phyloP scores from a whole-genome alignment of 2,113 vertebrate species.

The Passer domesticus region DNA sequence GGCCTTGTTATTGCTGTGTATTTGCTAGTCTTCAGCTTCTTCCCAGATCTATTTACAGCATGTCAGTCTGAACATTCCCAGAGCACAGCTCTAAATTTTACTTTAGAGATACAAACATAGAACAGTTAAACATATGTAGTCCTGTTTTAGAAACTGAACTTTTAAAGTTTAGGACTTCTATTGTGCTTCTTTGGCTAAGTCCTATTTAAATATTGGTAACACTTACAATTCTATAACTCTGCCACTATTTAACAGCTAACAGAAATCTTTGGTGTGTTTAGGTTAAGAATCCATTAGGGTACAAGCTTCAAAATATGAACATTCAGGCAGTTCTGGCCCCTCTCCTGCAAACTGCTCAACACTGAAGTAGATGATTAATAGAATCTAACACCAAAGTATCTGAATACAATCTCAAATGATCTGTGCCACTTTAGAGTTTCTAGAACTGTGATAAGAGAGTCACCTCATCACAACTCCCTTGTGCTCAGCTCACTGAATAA shows the following conservation, averaged over 20 bases:
- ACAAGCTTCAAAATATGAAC: constrained; percentile 62
- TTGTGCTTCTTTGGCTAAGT: constrained; percentile 81
- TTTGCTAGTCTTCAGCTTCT: constrained; percentile 47
- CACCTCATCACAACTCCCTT: neutral
- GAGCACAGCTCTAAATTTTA: constrained; percentile 68
- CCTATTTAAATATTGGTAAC: constrained; percentile 67
- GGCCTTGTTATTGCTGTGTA: constrained; percentile 59
- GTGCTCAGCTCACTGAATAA: neutral
- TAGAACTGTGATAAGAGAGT: neutral
- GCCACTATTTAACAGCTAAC: constrained; percentile 68
- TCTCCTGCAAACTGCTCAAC: constrained; percentile 7
- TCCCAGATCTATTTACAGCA: constrained; percentile 52
- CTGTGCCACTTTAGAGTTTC: neutral
- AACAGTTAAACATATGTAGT: constrained; percentile 60
- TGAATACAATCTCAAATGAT: neutral
- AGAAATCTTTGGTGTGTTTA: constrained; percentile 79
- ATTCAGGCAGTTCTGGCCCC: constrained; percentile 62
- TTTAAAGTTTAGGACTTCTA: constrained; percentile 69
- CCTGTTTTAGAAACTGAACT: constrained; percentile 64
- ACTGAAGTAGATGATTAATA: neutral
- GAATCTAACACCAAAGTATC: neutral
- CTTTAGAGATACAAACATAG: constrained; percentile 70
- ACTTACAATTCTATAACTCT: constrained; percentile 63
- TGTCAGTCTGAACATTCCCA: constrained; percentile 68
- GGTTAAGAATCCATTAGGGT: constrained; percentile 62